Evolutionary conservation across 2,113 vertebrate species (phyloP), one percentile per base, ranked within the genome.

Genomic region (Callithrix jacchus): DNA sequence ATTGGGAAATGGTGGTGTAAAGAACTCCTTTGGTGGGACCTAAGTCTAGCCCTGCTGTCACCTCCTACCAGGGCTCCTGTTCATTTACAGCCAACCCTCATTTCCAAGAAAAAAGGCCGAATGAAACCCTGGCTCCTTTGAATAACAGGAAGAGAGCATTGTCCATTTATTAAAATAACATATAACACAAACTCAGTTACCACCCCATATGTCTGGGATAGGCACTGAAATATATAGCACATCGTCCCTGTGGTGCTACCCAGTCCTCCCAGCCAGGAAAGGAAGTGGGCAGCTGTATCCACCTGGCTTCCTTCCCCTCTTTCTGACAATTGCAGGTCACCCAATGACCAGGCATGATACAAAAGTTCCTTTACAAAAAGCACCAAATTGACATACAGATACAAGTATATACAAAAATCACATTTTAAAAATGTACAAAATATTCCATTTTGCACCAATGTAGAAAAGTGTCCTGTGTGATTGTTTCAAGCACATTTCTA

Each of bases 331-430:
- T 0, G 1, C 76, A 54, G 73, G 89, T 84, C 88, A 93, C 77
- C 89, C 52, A 83, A 88, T 76, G 93, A 95, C 89, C 83, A 61
- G 92, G 85, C 84, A 18, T 96, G 80, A 92, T 98, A 98, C 97
- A 96, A 16, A 95, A 96, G 4, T 86, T 1, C n/a, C 91, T 98
- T 98, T 98, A 98, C 89, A 98, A 98, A 98, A 98, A 95, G 97
- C 98, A 97, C 97, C 98, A 97, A 97, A 92, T 97, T 93, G 91
- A 92, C 97, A 84, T 95, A 98, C 86, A 80, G 97, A 98, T 98
- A 97, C 97, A 98, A 98, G 97, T 98, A 98, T 98, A 89, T 99
- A 99, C 98, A 99, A 99, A 99, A 98, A 97, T 97, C 94, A 98
- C 97, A 97, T 98, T 97, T 96, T 66, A 98, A 89, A 98, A 99